Conservation (phyloP, 2,113 vertebrate genomes). For the Tauraco erythrolophus region DNA sequence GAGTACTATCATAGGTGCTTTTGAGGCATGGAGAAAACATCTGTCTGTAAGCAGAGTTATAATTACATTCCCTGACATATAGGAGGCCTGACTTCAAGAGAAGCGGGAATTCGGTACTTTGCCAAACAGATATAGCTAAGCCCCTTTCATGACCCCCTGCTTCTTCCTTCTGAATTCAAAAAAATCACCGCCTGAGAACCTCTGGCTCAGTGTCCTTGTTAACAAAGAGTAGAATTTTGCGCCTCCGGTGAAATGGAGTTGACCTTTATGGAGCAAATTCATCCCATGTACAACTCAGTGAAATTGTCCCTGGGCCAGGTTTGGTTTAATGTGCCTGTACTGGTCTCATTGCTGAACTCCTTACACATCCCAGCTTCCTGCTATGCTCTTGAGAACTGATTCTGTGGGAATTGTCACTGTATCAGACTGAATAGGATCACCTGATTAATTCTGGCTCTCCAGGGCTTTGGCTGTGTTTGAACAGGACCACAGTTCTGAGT, state of each 20-base stretch:
- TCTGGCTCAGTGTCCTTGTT: background rate
- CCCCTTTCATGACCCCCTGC: background rate
- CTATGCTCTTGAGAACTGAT: background rate
- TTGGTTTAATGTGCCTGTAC: background rate
- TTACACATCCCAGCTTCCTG: background rate
- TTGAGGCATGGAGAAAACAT: background rate
- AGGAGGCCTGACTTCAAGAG: background rate
- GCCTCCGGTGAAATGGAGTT: background rate
- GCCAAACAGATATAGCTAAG: background rate
- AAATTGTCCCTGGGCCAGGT: background rate
- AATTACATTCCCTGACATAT: background rate
- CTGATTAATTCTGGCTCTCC: background rate
- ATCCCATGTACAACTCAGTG: background rate
- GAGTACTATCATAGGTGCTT: background rate
- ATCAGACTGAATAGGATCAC: background rate
- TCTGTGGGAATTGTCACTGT: background rate
- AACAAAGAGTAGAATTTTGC: background rate
- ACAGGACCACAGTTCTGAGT: background rate
- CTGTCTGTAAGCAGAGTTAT: background rate
- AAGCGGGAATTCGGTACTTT: background rate
- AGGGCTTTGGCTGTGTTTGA: background rate
- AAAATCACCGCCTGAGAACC: background rate
- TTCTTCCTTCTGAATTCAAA: background rate
- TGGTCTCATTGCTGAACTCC: background rate
- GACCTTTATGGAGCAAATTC: background rate